Base-by-base conservation (phyloP, 2,113 vertebrate genomes). In the Drymodes brunneopygia region DNA sequence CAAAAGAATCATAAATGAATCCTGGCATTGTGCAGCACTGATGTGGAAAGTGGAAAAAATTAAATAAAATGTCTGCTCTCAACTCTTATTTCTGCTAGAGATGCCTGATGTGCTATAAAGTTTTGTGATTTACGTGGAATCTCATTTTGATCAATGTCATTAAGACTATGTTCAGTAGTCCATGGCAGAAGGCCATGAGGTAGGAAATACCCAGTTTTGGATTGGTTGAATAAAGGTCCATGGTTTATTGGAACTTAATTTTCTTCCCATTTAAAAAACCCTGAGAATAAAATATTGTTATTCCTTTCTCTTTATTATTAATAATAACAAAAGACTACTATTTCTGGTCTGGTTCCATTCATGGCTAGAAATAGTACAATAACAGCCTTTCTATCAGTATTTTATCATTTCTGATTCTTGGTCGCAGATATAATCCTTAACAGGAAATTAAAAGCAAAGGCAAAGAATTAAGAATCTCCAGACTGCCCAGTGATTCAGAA, bases 401-500 rank as follows among this genome's bases (percentile, higher is more conserved):
- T 82, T 93, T 64, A 44, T 64, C 3, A 33, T 23, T 72, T 83
- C 31, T 74, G 28, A 17, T 57, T 85, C 45, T 62, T 72, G 11
- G 31, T 50, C 28, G 12, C 17, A 79, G 40, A 81, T 77, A 65
- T 10, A 77, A 77, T 29, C 20, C 8, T 27, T 72, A 83, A 69
- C 67, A 93, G 86, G 75, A 94, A 80, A 93, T 92, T 73, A 90
- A 97, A 94, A 90, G 3, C n/a, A 85, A 87, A 65, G n/a, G 9
- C 5, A 44, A 90, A 90, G 23, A 77, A 65, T 56, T 36, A 51
- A 42, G 25, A 77, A 47, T 40, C 20, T 72, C 22, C 25, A 61
- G 18, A 50, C 57, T 80, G 12, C 31, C 20, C 12, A 33, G 13
- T 50, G 54, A 69, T 27, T 80, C 58, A 69, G 28, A 90, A 92